phyloP scores from a whole-genome alignment of 2,113 vertebrate species.

The Suncus etruscus region DNA sequence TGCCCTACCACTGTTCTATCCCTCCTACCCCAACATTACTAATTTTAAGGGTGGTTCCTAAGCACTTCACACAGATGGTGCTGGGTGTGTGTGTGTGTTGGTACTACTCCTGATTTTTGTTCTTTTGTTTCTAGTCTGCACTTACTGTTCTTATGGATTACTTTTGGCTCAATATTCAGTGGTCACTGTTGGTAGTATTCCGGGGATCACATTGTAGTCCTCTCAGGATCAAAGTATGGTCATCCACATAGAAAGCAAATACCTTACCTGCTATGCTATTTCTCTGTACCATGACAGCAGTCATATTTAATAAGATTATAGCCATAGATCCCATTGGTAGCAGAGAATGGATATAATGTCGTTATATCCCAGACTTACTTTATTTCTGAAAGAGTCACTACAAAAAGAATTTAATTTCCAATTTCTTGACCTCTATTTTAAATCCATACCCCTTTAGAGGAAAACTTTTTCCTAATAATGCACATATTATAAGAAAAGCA shows the following conservation, averaged over 20 bases:
- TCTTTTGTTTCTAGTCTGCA: too few relatives aligned
- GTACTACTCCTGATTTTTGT: too few relatives aligned
- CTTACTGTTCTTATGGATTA: too few relatives aligned
- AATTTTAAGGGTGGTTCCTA: not conserved
- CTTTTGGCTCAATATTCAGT: too few relatives aligned
- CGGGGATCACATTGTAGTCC: too few relatives aligned
- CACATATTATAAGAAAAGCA: too few relatives aligned
- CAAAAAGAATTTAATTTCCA: not conserved
- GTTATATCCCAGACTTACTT: not conserved
- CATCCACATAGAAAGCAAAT: too few relatives aligned
- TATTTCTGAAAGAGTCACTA: not conserved
- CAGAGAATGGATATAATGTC: not conserved
- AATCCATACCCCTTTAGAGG: rapidly evolving
- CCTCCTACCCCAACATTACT: not conserved
- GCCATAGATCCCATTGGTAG: not conserved
- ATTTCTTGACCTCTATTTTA: not conserved
- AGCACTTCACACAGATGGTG: rapidly evolving
- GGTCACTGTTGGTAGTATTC: too few relatives aligned
- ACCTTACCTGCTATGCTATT: too few relatives aligned
- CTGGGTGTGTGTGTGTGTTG: not conserved
- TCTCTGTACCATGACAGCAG: too few relatives aligned
- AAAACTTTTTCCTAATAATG: not conserved
- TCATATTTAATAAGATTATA: not conserved
- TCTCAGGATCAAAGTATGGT: too few relatives aligned
- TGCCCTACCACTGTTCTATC: too few relatives aligned